Percentiles rank a stretch among this genome's conserved stretches.
phyloP scores from a whole-genome alignment of 2,888 invertebrate species.

The Pandemis cinnamomeana region DNA sequence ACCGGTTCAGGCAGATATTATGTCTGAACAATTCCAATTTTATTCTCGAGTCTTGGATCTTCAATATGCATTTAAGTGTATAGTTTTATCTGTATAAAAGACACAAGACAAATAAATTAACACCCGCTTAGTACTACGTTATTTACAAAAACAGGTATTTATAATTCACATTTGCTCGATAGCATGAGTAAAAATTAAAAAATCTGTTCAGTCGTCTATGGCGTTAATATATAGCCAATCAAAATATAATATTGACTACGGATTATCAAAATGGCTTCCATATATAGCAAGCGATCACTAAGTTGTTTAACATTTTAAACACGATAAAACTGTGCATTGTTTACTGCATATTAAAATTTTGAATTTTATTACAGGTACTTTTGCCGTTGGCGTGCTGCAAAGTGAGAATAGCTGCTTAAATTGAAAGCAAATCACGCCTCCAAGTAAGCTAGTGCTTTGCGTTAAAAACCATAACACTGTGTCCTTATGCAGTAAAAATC shows the following conservation, averaged over 20 bases:
- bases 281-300: neutral
- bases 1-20: too few relatives aligned
- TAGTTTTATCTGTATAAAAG: too few relatives aligned
- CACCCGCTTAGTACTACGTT: too few relatives aligned
- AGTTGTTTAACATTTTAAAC: neutral
- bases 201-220: neutral
- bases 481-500: neutral
- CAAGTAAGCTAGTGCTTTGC: too few relatives aligned
- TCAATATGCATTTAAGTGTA: too few relatives aligned
- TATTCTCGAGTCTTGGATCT: too few relatives aligned
- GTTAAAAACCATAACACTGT: too few relatives aligned
- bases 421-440: neutral
- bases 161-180: too few relatives aligned
- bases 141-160: neutral
- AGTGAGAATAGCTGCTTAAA: neutral
- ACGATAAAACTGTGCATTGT: neutral
- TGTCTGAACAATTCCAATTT: too few relatives aligned
- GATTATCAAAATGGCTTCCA: neutral
- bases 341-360: neutral
- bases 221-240: neutral
- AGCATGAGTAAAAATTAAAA: too few relatives aligned
- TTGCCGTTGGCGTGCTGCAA: neutral
- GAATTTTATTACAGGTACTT: slow-evolving; percentile 2
- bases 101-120: too few relatives aligned
- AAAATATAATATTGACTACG: neutral